Evolutionary conservation across 2,888 invertebrate species (phyloP), one percentile per base, ranked within the genome.

Genomic region (Synergus laeviventris): DNA sequence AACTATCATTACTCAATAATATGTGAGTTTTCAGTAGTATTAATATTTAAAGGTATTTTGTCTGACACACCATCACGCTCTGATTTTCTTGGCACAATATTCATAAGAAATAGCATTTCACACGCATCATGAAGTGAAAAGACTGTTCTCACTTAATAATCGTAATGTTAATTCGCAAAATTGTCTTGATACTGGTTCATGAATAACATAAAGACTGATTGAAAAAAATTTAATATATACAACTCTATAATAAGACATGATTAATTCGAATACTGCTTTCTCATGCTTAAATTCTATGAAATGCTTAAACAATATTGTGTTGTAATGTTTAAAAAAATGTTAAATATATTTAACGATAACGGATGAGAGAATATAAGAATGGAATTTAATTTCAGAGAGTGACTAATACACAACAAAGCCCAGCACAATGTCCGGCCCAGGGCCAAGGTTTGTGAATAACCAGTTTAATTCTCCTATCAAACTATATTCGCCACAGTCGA

Each of bases 381-480:
- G 1, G 14, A 59, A 59, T 24, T 59, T 24, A 21, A 54, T 70
- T 70, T 49, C 70, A 49, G 49, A n/a, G 16, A 49, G n/a, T 45
- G 31, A 31, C 45, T n/a, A 70, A 21, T 49, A 36, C 45, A 70
- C 14, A 9, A 75, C 2, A 42, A 42, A 61, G 1, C 66, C 12
- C 8, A 62, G 56, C 89, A 93, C 92, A 91, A 95, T 96, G 96
- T 94, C 95, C 89, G 93, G 93, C 88, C 93, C 94, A 91, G 93
- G 93, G 87, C 93, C 94, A 87, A 93, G 92, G 90, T 92, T 97
- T 91, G 96, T 96, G 85, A 96, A 96, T 93, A 96, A 96, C 92
- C 97, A 97, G 92, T 97, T 96, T 93, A 97, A 97, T 92, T 95
- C 96, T 84, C 97, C 97, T 82, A 96, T 97, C 87, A 95, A 95